Base-by-base conservation (phyloP, 1,140 invertebrate genomes). In the Lordiphosa collinella region DNA sequence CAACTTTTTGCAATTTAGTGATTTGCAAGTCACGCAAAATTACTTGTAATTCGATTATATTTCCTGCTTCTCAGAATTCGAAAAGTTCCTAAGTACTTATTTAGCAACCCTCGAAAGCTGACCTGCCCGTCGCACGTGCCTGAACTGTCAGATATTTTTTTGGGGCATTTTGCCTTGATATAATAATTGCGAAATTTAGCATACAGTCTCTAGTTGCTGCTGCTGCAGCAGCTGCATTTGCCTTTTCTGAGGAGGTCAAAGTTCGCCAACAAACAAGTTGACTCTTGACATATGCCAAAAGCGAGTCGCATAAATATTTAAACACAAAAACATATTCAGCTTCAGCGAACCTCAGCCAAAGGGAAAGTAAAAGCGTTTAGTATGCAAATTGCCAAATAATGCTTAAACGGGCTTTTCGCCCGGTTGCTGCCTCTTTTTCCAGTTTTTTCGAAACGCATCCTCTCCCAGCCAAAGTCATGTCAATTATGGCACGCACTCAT, bases 401-500 rank as follows among this genome's bases (percentile, higher is more conserved):
- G 22, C 22, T 25, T 7, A 25, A 31, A 41, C 34, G 8, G 8
- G 13, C 37, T 14, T 14, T 38, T 14, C 3, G 13, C 37, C 59
- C 63, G 47, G 34, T 54, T 52, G 49, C 38, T 22, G 14, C 29
- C 34, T 32, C 34, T 32, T 55, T 32, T 40, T 41, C 38, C 10
- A 14, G 18, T 36, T 7, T 32, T n/a, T 34, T 12, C 55, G 60
- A 11, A 69, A 65, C 51, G 49, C 58, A 67, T 74, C 54, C 46
- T 46, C 44, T 41, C 18, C n/a, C 7, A 9, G 18, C 41, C 8
- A 11, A 44, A 44, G 22, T 22, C 41, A 22, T 38, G 35, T 49
- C 58, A 73, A 68, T 78, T 79, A 64, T 68, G 68, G 63, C 74
- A 73, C 55, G 68, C 74, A 78, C 63, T 73, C 63, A 73, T 78